These are phyloP conservation scores for Boloria selene DNA, from an alignment of 2,888 invertebrate species.

Conservation along the genomic window DNA sequence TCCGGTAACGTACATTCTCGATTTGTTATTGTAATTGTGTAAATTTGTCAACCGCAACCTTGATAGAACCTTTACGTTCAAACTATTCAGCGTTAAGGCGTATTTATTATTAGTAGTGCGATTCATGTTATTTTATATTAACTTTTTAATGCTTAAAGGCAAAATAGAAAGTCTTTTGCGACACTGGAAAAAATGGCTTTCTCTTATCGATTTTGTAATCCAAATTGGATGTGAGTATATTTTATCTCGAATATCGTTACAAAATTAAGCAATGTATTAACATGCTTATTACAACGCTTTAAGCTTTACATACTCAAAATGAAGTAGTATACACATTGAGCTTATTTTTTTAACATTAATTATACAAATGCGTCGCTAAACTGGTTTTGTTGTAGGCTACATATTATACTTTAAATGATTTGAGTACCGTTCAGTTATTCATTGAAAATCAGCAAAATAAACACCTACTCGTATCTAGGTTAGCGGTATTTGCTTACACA, in stretches of 20 bases:
- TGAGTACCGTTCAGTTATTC: constrained; percentile 56
- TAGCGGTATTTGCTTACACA: constrained; percentile 47
- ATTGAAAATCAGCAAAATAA: constrained; percentile 56
- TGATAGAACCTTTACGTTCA: constrained; percentile 24
- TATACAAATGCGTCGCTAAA: constrained; percentile 6
- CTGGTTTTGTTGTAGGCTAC: constrained; percentile 20
- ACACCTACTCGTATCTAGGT: constrained; percentile 40
- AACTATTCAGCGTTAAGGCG: not conserved
- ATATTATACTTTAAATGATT: constrained; percentile 44
- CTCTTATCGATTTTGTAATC: constrained; percentile 16
- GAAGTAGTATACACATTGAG: not conserved
- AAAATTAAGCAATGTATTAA: too few species aligned
- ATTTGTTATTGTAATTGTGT: constrained; percentile 23
- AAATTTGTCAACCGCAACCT: constrained; percentile 29
- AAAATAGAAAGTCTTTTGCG: constrained; percentile 11
- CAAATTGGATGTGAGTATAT: not conserved
- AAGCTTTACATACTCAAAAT: too few species aligned
- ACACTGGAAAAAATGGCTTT: constrained; percentile 17
- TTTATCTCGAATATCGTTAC: too few species aligned
- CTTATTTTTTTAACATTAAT: constrained; percentile 1
- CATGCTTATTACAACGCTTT: too few species aligned
- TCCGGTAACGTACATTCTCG: constrained; percentile 1
- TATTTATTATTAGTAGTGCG: not conserved
- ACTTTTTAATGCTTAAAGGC: not conserved
- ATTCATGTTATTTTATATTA: not conserved